These are phyloP conservation scores for Echinops telfairi DNA, from an alignment of 2,113 vertebrate genomes.

Conservation along the genomic window DNA sequence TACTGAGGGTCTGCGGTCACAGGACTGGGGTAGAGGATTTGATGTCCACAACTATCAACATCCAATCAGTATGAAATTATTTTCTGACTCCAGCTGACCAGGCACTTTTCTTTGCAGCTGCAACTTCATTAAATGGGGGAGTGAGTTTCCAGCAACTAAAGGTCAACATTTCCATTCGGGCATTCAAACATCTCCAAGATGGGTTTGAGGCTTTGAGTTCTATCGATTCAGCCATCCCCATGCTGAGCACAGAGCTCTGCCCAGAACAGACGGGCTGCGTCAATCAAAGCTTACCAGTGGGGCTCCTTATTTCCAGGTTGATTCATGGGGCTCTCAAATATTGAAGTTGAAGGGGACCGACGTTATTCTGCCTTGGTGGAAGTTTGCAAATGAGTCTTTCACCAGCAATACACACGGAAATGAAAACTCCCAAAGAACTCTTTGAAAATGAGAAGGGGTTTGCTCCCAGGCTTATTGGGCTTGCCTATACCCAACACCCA, in stretches of 20 bases:
- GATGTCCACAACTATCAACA: slow-evolving; percentile 66
- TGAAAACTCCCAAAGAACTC: not conserved
- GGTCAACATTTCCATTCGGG: slow-evolving; percentile 72
- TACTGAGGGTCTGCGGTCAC: slow-evolving; percentile 22
- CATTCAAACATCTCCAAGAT: slow-evolving; percentile 71
- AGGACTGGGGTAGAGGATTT: slow-evolving; percentile 10
- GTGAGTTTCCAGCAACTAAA: slow-evolving; percentile 79
- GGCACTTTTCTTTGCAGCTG: slow-evolving; percentile 74
- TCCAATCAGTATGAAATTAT: slow-evolving; percentile 75
- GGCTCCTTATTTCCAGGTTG: slow-evolving; percentile 68
- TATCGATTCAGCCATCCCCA: slow-evolving; percentile 76
- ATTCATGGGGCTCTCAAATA: slow-evolving; percentile 79
- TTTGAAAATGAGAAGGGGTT: slow-evolving; percentile 29
- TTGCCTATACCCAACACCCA: not conserved
- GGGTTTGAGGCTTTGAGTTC: slow-evolving; percentile 72
- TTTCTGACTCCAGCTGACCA: slow-evolving; percentile 75
- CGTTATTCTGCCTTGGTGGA: slow-evolving; percentile 56
- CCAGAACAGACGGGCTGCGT: slow-evolving; percentile 63
- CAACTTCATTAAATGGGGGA: slow-evolving; percentile 80
- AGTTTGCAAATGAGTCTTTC: slow-evolving; percentile 55
- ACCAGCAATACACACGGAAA: not conserved
- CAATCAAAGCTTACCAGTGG: slow-evolving; percentile 73
- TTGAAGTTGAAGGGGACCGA: slow-evolving; percentile 63
- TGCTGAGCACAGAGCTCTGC: slow-evolving; percentile 75
- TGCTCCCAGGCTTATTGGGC: not conserved